Evolutionary conservation across 2,888 invertebrate species (phyloP).

Genomic region (Ferdinandea cuprea): DNA sequence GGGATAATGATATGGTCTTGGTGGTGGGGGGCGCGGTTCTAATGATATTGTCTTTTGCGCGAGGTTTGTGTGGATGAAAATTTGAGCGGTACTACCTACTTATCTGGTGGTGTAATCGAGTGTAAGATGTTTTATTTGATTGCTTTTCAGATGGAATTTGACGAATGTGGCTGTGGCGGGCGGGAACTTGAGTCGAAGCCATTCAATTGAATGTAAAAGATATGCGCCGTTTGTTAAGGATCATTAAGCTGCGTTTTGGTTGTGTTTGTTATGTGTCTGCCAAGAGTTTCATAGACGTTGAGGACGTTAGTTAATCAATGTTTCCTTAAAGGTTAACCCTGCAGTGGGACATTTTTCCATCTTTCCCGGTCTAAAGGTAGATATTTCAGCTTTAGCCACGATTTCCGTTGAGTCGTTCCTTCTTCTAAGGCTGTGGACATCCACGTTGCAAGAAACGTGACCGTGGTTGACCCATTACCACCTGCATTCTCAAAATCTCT

Average conservation of each 20-base stretch:
- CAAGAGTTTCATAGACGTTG: too few species aligned
- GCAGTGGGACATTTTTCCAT: too few species aligned
- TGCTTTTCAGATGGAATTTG: conserved; percentile 21
- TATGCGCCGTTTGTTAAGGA: background rate
- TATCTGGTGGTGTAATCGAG: conserved; percentile 42
- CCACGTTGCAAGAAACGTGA: too few species aligned
- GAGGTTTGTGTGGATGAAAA: conserved; percentile 6
- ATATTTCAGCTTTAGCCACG: too few species aligned
- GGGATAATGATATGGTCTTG: conserved; percentile 57
- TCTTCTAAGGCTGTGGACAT: too few species aligned
- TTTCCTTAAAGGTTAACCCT: too few species aligned
- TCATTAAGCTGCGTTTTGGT: background rate
- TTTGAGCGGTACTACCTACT: conserved; percentile 1
- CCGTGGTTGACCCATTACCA: too few species aligned
- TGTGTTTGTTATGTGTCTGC: too few species aligned
- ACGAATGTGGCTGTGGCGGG: conserved; percentile 8
- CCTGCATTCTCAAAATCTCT: too few species aligned
- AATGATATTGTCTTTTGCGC: conserved; percentile 35
- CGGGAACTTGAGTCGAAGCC: conserved; percentile 9
- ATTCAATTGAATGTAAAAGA: conserved; percentile 1
- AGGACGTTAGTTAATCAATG: too few species aligned
- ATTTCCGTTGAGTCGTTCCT: too few species aligned
- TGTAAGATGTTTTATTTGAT: conserved; percentile 57
- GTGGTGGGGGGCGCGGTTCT: background rate
- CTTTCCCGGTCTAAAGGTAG: too few species aligned